phyloP scores from a whole-genome alignment of 2,888 invertebrate genomes.

The Coremacera marginata region DNA sequence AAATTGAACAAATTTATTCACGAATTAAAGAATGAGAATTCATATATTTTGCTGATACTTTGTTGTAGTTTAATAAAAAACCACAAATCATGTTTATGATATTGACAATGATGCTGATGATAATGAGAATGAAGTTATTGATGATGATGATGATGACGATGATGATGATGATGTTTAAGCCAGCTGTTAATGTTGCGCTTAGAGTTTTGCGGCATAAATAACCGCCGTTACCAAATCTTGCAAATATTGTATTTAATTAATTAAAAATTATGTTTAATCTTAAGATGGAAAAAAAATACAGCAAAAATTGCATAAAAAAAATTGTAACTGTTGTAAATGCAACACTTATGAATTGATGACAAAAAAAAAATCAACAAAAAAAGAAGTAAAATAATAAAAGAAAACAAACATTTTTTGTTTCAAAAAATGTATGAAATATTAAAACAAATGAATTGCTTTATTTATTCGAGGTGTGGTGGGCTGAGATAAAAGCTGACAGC shows the following conservation, averaged over 20 bases:
- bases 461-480: slow-evolving; percentile 32
- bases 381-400: slow-evolving; percentile 40
- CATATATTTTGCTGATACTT: slow-evolving; percentile 23
- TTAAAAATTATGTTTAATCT: slow-evolving; percentile 20
- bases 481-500: neutral
- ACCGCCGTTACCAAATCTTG: neutral
- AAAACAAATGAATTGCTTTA: slow-evolving; percentile 47
- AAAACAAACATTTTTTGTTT: slow-evolving; percentile 46
- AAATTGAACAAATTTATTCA: neutral
- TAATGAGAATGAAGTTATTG: neutral
- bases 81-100: neutral
- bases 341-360: slow-evolving; percentile 11
- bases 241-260: slow-evolving; percentile 31
- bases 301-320: neutral
- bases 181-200: neutral
- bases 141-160: neutral
- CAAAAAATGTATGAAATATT: slow-evolving; percentile 47
- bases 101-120: neutral
- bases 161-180: neutral
- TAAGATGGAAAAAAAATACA: neutral
- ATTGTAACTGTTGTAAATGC: slow-evolving; percentile 19
- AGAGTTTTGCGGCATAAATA: neutral
- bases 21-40: neutral
- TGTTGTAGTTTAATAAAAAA: neutral
- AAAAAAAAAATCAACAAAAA: slow-evolving; percentile 34